phyloP scores from a whole-genome alignment of 2,113 vertebrate species.

The Chitala chitala region DNA sequence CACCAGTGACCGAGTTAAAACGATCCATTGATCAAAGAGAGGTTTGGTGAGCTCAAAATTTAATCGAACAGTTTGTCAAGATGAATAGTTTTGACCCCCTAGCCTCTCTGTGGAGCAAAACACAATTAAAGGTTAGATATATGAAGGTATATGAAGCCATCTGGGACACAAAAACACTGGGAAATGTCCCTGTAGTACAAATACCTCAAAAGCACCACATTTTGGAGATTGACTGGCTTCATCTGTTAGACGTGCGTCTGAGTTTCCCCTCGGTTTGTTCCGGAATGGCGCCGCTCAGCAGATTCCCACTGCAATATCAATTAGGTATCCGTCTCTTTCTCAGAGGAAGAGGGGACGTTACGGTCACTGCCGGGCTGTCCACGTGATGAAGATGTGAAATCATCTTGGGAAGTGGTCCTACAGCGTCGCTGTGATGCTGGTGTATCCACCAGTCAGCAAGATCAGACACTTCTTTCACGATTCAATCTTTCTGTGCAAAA shows the following conservation, averaged over 20 bases:
- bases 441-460: neutral
- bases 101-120: slow-evolving; percentile 25
- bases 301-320: slow-evolving; percentile 40
- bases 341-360: slow-evolving; percentile 19
- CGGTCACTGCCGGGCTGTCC: slow-evolving; percentile 35
- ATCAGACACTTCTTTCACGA: neutral
- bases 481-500: neutral
- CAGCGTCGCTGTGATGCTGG: slow-evolving; percentile 11
- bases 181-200: slow-evolving; percentile 33
- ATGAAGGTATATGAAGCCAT: slow-evolving; percentile 33
- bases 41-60: slow-evolving; percentile 15
- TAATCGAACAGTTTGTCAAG: slow-evolving; percentile 29
- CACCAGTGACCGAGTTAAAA: slow-evolving; percentile 29
- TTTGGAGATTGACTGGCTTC: slow-evolving; percentile 39
- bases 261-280: slow-evolving; percentile 40
- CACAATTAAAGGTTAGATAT: slow-evolving; percentile 31
- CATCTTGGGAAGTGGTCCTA: slow-evolving; percentile 29
- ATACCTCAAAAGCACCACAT: slow-evolving; percentile 43
- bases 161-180: slow-evolving; percentile 30
- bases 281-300: slow-evolving; percentile 39
- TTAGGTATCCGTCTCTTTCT: slow-evolving; percentile 40
- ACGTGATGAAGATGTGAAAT: slow-evolving; percentile 42
- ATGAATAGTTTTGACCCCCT: slow-evolving; percentile 27
- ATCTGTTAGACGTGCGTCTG: slow-evolving; percentile 26
- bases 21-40: slow-evolving; percentile 24